Percentiles rank a stretch among this genome's conserved stretches.
Conservation (phyloP, 2,113 vertebrate genomes). For the Abramis brama region DNA sequence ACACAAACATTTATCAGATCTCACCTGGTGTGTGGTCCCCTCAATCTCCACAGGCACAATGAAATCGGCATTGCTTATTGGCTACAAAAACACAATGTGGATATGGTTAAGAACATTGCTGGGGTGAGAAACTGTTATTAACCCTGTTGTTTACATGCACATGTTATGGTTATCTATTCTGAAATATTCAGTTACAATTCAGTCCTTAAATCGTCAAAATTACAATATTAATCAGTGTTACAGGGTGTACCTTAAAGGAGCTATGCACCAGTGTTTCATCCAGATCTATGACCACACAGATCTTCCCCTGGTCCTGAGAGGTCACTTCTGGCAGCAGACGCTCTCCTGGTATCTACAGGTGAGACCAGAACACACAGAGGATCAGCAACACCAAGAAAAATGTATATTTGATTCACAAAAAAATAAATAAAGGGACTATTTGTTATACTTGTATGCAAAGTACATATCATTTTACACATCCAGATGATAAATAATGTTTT, state of each 20-base stretch:
- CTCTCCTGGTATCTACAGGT: slow-evolving; percentile 75
- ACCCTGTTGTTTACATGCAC: not conserved
- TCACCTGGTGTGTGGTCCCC: slow-evolving; percentile 53
- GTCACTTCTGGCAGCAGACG: slow-evolving; percentile 76
- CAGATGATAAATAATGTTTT: not conserved
- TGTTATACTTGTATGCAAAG: too few relatives aligned
- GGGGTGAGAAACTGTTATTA: not conserved
- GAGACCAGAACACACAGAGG: not conserved
- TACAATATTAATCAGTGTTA: not conserved
- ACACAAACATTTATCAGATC: slow-evolving; percentile 28
- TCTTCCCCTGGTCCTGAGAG: slow-evolving; percentile 80
- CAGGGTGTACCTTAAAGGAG: slow-evolving; percentile 81
- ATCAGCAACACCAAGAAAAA: too few relatives aligned
- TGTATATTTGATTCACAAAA: too few relatives aligned
- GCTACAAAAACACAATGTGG: slow-evolving; percentile 63
- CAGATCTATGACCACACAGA: slow-evolving; percentile 84
- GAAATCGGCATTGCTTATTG: slow-evolving; percentile 83
- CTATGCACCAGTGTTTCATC: slow-evolving; percentile 86
- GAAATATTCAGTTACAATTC: not conserved
- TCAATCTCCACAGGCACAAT: slow-evolving; percentile 76
- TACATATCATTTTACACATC: not conserved
- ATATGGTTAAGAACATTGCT: not conserved
- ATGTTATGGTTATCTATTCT: not conserved
- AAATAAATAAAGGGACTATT: too few relatives aligned
- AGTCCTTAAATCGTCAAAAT: not conserved